Conservation (phyloP, 2,888 invertebrate species). For the Mechanitis messenoides region DNA sequence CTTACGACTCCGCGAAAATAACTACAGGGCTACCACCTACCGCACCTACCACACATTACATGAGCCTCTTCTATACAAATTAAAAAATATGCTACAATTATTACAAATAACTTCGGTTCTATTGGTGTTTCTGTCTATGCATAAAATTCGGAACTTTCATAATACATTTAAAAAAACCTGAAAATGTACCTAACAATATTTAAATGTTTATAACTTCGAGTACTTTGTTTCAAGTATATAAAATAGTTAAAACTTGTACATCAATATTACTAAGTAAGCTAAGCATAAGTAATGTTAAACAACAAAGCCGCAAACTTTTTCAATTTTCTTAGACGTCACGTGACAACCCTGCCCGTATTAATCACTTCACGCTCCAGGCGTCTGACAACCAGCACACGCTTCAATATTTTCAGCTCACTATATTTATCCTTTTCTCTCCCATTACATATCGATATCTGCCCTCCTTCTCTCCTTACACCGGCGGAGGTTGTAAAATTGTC, state of each 20-base stretch:
- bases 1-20: conserved; percentile 26
- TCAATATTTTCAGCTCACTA: conserved; percentile 18
- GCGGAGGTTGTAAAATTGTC: conserved; percentile 20
- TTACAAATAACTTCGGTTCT: too few relatives aligned
- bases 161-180: too few relatives aligned
- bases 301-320: conserved; percentile 10
- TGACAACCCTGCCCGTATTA: conserved; percentile 28
- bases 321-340: conserved; percentile 15
- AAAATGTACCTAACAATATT: too few relatives aligned
- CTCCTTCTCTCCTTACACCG: conserved; percentile 9
- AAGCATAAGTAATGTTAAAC: conserved; percentile 11
- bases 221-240: background rate
- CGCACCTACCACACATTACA: too few relatives aligned
- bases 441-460: conserved; percentile 11
- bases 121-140: too few relatives aligned
- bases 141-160: too few relatives aligned
- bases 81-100: too few relatives aligned
- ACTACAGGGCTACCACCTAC: conserved; percentile 17
- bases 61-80: too few relatives aligned
- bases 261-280: background rate
- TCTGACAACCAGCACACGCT: conserved; percentile 27
- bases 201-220: too few relatives aligned
- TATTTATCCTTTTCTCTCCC: conserved; percentile 22
- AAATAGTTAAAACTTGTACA: background rate
- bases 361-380: conserved; percentile 32